Percentiles rank a stretch among this genome's conserved stretches.
These are phyloP conservation scores for Drosophila sucinea DNA, from an alignment of 1,140 invertebrate species.

Conservation along the genomic window DNA sequence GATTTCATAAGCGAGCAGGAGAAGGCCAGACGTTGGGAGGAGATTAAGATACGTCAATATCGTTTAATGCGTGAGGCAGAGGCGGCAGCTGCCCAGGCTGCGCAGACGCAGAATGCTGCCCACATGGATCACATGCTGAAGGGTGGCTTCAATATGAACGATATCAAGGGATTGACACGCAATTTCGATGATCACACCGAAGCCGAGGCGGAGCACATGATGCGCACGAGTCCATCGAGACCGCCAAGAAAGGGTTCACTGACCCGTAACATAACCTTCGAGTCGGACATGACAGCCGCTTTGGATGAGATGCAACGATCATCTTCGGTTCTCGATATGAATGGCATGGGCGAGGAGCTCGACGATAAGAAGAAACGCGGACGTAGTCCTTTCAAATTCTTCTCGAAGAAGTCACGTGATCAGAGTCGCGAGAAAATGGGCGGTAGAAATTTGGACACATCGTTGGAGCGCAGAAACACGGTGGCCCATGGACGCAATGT, in stretches of 20 bases:
- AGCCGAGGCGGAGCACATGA: constrained; percentile 86
- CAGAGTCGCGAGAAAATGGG: constrained; percentile 79
- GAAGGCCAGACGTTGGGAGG: constrained; percentile 93
- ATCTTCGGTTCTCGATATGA: constrained; percentile 89
- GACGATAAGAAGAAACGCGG: constrained; percentile 94
- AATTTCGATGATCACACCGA: constrained; percentile 93
- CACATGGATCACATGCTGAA: constrained; percentile 96
- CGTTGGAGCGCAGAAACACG: constrained; percentile 73
- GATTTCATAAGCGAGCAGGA: constrained; percentile 94
- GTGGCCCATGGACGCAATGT: constrained; percentile 80
- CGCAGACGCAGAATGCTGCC: constrained; percentile 84
- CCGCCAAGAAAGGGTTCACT: constrained; percentile 90
- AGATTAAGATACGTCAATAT: constrained; percentile 93
- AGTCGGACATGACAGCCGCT: constrained; percentile 57
- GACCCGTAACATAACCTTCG: constrained; percentile 84
- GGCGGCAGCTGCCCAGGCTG: constrained; percentile 83
- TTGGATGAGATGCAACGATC: constrained; percentile 86
- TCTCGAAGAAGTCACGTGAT: constrained; percentile 80
- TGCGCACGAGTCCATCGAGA: constrained; percentile 85
- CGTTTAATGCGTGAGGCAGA: constrained; percentile 89
- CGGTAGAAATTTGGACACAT: constrained; percentile 51
- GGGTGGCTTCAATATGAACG: constrained; percentile 96
- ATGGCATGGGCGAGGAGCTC: constrained; percentile 85
- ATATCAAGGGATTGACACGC: constrained; percentile 94
- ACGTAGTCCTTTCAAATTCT: constrained; percentile 93